Evolutionary conservation across 2,888 invertebrate species (phyloP).

Genomic region (Tanytarsus gracilentus): DNA sequence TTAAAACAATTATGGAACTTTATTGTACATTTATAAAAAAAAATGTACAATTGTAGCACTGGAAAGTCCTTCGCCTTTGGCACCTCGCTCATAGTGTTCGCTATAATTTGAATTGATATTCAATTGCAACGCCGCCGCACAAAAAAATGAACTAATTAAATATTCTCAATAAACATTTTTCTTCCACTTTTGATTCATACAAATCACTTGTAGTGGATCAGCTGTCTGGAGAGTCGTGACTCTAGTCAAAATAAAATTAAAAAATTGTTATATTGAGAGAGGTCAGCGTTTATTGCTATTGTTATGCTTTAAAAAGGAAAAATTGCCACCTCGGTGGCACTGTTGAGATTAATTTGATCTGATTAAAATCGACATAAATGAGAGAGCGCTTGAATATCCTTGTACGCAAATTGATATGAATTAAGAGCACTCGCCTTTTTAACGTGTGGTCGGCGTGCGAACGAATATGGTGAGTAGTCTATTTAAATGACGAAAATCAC

Average conservation of each 20-base stretch:
- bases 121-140: not conserved
- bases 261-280: too few relatives aligned
- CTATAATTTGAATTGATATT: conserved; percentile 24
- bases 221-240: conserved; percentile 16
- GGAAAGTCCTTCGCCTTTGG: conserved; percentile 20
- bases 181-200: not conserved
- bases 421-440: too few relatives aligned
- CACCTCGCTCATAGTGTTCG: not conserved
- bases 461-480: too few relatives aligned
- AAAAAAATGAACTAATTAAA: conserved; percentile 23
- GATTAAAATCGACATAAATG: not conserved
- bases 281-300: conserved; percentile 3
- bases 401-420: too few relatives aligned
- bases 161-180: conserved; percentile 5
- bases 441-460: too few relatives aligned
- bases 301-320: not conserved
- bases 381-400: too few relatives aligned
- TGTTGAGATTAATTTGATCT: conserved; percentile 2
- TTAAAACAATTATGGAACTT: not conserved
- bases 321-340: not conserved
- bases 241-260: too few relatives aligned
- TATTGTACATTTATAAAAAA: not conserved
- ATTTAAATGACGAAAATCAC: too few relatives aligned
- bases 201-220: not conserved
- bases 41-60: not conserved